phyloP scores from a whole-genome alignment of 2,888 invertebrate species.

The Diadromus collaris region DNA sequence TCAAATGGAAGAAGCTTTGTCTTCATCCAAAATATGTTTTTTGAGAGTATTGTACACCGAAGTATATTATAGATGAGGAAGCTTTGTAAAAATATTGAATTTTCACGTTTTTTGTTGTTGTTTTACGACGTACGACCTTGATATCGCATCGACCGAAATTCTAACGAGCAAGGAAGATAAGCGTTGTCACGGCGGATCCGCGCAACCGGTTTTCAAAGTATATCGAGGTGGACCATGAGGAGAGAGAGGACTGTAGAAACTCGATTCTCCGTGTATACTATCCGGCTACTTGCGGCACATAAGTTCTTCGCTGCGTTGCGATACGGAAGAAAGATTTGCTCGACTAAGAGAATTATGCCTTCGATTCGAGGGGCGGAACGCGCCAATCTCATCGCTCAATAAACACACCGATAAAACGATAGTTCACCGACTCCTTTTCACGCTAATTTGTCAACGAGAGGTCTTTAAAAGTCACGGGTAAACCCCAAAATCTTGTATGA shows the following conservation, averaged over 20 bases:
- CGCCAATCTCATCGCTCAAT: not conserved
- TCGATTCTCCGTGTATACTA: conserved; percentile 8
- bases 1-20: too few species aligned
- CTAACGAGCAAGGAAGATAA: conserved; percentile 30
- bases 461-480: not conserved
- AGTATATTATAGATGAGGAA: too few species aligned
- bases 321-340: conserved; percentile 9
- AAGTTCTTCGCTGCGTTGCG: not conserved
- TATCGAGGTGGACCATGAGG: conserved; percentile 42
- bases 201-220: conserved; percentile 50
- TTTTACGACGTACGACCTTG: conserved; percentile 45
- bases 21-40: too few species aligned
- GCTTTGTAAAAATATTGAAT: too few species aligned
- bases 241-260: conserved; percentile 32
- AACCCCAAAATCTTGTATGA: not conserved
- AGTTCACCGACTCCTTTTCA: not conserved
- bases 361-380: not conserved
- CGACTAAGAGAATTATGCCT: not conserved
- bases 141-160: conserved; percentile 55
- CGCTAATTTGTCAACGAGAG: not conserved
- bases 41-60: too few species aligned
- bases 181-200: conserved; percentile 38
- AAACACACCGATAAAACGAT: not conserved
- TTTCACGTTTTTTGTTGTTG: too few species aligned
- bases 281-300: not conserved